Evolutionary conservation across 1,140 invertebrate genomes (phyloP).

Genomic region (Lethocerus indicus): DNA sequence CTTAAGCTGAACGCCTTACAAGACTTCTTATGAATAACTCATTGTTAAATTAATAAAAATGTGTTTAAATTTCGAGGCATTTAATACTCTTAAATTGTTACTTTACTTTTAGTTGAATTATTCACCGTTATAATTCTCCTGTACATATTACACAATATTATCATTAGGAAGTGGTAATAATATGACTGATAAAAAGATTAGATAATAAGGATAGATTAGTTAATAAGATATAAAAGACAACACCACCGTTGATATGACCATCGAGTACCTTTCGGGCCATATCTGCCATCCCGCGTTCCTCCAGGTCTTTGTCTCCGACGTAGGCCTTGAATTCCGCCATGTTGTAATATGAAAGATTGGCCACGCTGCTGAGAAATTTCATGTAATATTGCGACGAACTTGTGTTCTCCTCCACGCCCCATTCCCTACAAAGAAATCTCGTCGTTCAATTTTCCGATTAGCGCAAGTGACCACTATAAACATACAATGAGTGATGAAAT

Average conservation of each 20-base stretch:
- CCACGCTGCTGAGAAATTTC: slow-evolving; percentile 28
- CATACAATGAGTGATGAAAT: not conserved
- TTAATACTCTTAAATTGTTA: no score
- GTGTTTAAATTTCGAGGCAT: no score
- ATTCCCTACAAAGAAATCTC: slow-evolving; percentile 8
- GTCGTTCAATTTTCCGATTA: not conserved
- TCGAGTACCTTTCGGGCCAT: slow-evolving; percentile 25
- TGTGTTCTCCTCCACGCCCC: slow-evolving; percentile 13
- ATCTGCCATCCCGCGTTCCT: slow-evolving; percentile 27
- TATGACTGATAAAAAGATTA: no score
- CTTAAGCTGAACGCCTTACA: no score
- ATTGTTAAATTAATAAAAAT: no score
- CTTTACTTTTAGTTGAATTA: no score
- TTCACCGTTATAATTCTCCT: no score
- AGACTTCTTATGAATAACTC: no score
- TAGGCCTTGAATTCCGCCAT: slow-evolving; percentile 27
- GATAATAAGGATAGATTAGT: not conserved
- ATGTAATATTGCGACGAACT: slow-evolving; percentile 19
- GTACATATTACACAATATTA: no score
- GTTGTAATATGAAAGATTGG: slow-evolving; percentile 29
- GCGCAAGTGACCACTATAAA: no score
- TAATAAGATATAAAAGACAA: not conserved
- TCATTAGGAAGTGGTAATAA: no score
- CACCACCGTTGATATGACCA: not conserved
- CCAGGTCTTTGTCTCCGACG: slow-evolving; percentile 24